These are phyloP conservation scores for Brachystomella parvula DNA, from an alignment of 1,140 invertebrate genomes.

Conservation along the genomic window DNA sequence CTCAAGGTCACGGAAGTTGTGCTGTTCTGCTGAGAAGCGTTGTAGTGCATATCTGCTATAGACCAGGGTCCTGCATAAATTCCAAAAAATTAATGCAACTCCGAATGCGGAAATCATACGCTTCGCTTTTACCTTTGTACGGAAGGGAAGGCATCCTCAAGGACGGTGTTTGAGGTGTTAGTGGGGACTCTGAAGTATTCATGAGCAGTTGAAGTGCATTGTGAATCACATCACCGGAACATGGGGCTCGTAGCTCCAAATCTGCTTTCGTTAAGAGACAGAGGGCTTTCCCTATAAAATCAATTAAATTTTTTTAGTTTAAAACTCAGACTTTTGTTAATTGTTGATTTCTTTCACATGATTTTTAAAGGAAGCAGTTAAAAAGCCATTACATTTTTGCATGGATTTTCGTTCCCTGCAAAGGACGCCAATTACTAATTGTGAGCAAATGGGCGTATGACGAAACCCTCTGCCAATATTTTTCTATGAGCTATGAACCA, in stretches of 20 bases:
- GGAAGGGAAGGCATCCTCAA: conserved; percentile 36
- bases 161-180: conserved; percentile 44
- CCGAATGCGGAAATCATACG: neutral
- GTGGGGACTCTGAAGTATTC: conserved; percentile 69
- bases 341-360: too few relatives aligned
- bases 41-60: conserved; percentile 38
- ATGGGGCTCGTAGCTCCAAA: conserved; percentile 78
- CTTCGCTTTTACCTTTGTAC: conserved; percentile 35
- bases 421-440: too few relatives aligned
- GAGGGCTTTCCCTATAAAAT: conserved; percentile 66
- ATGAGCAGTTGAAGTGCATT: conserved; percentile 84
- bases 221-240: conserved; percentile 84
- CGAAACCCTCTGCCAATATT: too few relatives aligned
- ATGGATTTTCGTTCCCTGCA: too few relatives aligned
- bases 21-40: conserved; percentile 34
- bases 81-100: neutral
- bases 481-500: too few relatives aligned
- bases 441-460: too few relatives aligned
- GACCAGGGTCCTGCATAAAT: conserved; percentile 26
- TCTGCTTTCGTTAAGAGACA: conserved; percentile 82
- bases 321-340: neutral
- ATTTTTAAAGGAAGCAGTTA: too few relatives aligned
- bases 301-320: neutral
- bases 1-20: conserved; percentile 71
- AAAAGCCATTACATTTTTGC: too few relatives aligned